Percentiles rank a stretch among this genome's conserved stretches.
phyloP scores from a whole-genome alignment of 2,797 vertebrate species.

The Taeniopygia guttata region DNA sequence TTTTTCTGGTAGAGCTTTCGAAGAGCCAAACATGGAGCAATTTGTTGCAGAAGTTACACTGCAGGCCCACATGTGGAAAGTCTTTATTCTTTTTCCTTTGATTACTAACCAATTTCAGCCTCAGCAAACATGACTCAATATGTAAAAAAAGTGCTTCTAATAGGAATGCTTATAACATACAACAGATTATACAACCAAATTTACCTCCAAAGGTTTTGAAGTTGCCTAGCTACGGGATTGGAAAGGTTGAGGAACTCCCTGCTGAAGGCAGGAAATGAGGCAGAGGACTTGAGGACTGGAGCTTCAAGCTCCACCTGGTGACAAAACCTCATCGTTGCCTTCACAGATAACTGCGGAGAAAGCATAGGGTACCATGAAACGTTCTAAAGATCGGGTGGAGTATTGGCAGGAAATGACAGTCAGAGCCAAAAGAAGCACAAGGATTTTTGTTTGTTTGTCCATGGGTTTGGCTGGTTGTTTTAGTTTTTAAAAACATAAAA shows the following conservation, averaged over 20 bases:
- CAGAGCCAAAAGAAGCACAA: not conserved
- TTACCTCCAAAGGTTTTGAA: constrained; percentile 57
- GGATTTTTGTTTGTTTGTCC: not conserved
- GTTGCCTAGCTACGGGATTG: constrained; percentile 46
- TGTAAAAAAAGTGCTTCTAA: not conserved
- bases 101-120: constrained; percentile 50
- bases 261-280: constrained; percentile 22
- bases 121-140: constrained; percentile 58
- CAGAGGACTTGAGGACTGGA: not conserved
- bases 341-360: not conserved
- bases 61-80: constrained; percentile 15
- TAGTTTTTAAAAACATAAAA: not conserved
- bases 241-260: constrained; percentile 43
- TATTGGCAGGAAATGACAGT: not conserved
- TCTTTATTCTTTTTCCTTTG: constrained; percentile 49
- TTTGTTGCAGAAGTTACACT: not conserved
- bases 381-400: not conserved
- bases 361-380: not conserved
- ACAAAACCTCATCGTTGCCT: not conserved
- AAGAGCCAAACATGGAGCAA: constrained; percentile 6
- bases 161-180: constrained; percentile 1
- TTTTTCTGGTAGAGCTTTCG: not conserved
- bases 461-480: not conserved
- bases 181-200: constrained; percentile 49
- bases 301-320: constrained; percentile 52